Percentiles rank a stretch among this genome's conserved stretches.
Conservation (phyloP, 2,888 invertebrate genomes). For the Agrochola lota region DNA sequence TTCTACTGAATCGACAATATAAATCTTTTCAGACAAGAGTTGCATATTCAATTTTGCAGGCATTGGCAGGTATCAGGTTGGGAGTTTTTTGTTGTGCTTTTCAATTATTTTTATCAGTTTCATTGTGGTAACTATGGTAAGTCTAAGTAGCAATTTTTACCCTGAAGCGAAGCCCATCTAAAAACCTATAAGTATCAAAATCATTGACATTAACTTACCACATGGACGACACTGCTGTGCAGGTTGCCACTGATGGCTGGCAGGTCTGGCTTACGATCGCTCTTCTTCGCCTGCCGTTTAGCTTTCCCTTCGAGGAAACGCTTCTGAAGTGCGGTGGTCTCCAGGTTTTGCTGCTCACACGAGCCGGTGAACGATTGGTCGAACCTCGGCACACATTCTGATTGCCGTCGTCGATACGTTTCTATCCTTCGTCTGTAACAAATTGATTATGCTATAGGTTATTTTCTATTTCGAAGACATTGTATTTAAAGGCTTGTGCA, state of each 20-base stretch:
- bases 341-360: conserved; percentile 97
- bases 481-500: too few relatives aligned
- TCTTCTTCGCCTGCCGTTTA: conserved; percentile 96
- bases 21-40: background rate
- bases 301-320: conserved; percentile 97
- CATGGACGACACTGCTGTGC: conserved; percentile 93
- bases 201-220: conserved; percentile 83
- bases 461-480: conserved; percentile 5
- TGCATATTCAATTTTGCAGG: conserved; percentile 2
- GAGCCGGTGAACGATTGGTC: conserved; percentile 96
- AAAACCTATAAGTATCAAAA: background rate
- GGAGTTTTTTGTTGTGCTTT: background rate
- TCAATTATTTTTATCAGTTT: background rate
- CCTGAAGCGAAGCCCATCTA: background rate
- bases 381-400: conserved; percentile 96
- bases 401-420: conserved; percentile 96
- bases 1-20: background rate
- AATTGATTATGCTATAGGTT: conserved; percentile 28
- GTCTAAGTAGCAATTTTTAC: background rate
- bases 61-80: background rate
- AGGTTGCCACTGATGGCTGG: conserved; percentile 89
- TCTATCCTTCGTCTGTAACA: conserved; percentile 95
- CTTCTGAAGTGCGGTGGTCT: conserved; percentile 96
- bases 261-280: conserved; percentile 89
- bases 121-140: background rate